Evolutionary conservation across 2,113 vertebrate genomes (phyloP), one percentile per base, ranked within the genome.

Genomic region (Orcinus orca): DNA sequence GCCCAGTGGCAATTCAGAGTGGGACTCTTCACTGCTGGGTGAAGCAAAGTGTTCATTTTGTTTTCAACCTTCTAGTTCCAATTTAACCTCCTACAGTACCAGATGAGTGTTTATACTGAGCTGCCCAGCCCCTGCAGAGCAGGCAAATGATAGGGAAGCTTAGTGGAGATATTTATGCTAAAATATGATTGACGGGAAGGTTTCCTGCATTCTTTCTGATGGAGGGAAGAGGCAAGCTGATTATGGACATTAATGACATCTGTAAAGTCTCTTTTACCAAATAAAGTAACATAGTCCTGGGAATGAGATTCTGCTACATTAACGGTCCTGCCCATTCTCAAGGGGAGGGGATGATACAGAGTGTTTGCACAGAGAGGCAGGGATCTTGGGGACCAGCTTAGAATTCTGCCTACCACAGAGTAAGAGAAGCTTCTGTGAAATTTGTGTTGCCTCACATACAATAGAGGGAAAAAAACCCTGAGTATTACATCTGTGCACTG

Each of bases 291-390:
- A 33, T 67, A 17, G 58, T 36, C 20, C 23, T 18, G 33, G 9
- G 14, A 65, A 17, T 33, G 41, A 71, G 31, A 13, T 18, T 6
- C 20, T 21, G 4, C 38, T 3, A 11, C 47, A 67, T 8, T 70
- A 18, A 14, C 15, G 25, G 23, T 50, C 13, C 10, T 13, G 4
- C 38, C 41, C 12, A 36, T 33, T 36, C 41, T 58, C 29, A n/a
- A 36, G 7, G 23, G 36, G 36, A 47, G 29, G 33, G 6, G n/a
- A 31, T 84, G 67, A 60, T 21, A 25, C 3, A 82, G 8, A 31
- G 14, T n/a, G 5, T 55, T 5, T 50, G 33, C 1, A 25, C 1
- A 1, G 25, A 53, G 17, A 50, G 31, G 6, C 13, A 3, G 23
- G 26, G 41, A 63, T 63, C 55, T 73, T 71, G 25, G 8, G 2